These are phyloP conservation scores for Griposia aprilina DNA, from an alignment of 2,888 invertebrate genomes.

Conservation along the genomic window DNA sequence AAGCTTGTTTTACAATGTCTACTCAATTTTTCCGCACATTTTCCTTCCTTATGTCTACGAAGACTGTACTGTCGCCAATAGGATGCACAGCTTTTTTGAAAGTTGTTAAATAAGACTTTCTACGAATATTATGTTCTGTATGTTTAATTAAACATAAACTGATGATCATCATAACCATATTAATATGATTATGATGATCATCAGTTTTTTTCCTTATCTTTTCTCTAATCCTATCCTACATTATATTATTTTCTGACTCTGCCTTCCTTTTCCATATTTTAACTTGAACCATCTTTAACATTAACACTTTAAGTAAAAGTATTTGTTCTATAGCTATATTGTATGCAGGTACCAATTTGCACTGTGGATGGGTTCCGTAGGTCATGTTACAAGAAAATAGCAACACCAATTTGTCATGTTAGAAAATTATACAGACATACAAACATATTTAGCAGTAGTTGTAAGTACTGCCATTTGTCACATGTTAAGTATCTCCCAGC, in stretches of 20 bases:
- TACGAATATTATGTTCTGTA: not conserved
- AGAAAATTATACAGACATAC: conserved; percentile 46
- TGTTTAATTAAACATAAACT: not conserved
- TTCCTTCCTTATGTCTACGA: conserved; percentile 5
- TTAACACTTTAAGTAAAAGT: not conserved
- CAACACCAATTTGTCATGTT: conserved; percentile 35
- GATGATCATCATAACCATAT: not conserved
- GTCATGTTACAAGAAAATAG: conserved; percentile 34
- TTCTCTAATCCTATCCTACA: not conserved
- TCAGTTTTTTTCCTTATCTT: not conserved
- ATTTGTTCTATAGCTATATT: not conserved
- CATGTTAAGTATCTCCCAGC: conserved; percentile 45
- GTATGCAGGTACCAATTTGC: conserved; percentile 6
- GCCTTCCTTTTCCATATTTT: not conserved
- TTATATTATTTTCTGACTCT: not conserved
- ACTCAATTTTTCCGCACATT: not conserved
- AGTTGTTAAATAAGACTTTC: not conserved
- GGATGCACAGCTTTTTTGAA: not conserved
- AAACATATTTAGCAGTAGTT: conserved; percentile 39
- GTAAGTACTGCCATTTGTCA: conserved; percentile 51
- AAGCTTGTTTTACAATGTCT: not conserved
- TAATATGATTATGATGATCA: not conserved
- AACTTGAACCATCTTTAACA: not conserved
- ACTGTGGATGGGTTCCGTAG: not conserved
- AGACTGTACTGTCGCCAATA: not conserved